Conservation (phyloP, 2,888 invertebrate genomes). For the Timema podura region DNA sequence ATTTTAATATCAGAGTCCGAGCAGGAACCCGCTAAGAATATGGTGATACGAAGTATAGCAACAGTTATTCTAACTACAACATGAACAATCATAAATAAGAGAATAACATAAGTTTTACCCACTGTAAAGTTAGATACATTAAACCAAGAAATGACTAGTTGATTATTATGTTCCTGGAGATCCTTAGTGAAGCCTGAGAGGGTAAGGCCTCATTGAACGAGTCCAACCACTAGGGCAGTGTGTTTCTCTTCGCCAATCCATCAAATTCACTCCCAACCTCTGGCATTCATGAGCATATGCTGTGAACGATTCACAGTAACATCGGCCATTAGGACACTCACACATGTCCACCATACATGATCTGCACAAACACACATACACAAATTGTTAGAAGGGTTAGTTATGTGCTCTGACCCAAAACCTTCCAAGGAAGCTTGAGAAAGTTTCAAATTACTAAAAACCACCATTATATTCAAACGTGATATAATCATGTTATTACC, state of each 20-base stretch:
- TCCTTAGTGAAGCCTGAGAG: too few relatives aligned
- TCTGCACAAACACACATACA: constrained; percentile 39
- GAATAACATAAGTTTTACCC: too few relatives aligned
- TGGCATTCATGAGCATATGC: constrained; percentile 87
- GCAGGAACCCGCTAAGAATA: too few relatives aligned
- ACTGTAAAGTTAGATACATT: too few relatives aligned
- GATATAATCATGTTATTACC: too few relatives aligned
- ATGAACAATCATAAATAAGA: too few relatives aligned
- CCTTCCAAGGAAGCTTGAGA: too few relatives aligned
- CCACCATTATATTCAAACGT: not conserved
- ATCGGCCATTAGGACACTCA: constrained; percentile 74
- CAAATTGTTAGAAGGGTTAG: not conserved
- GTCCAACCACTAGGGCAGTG: constrained; percentile 56
- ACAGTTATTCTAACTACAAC: too few relatives aligned
- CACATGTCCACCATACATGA: constrained; percentile 86
- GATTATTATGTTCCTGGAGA: too few relatives aligned
- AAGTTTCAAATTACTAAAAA: not conserved
- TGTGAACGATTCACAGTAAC: constrained; percentile 85
- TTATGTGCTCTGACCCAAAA: not conserved
- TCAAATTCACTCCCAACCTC: constrained; percentile 66
- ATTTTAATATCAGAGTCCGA: too few relatives aligned
- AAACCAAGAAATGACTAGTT: too few relatives aligned
- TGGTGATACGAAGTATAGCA: too few relatives aligned
- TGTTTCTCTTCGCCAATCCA: constrained; percentile 67
- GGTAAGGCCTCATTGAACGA: not conserved